phyloP scores from a whole-genome alignment of 2,888 invertebrate species.

The Syritta pipiens region DNA sequence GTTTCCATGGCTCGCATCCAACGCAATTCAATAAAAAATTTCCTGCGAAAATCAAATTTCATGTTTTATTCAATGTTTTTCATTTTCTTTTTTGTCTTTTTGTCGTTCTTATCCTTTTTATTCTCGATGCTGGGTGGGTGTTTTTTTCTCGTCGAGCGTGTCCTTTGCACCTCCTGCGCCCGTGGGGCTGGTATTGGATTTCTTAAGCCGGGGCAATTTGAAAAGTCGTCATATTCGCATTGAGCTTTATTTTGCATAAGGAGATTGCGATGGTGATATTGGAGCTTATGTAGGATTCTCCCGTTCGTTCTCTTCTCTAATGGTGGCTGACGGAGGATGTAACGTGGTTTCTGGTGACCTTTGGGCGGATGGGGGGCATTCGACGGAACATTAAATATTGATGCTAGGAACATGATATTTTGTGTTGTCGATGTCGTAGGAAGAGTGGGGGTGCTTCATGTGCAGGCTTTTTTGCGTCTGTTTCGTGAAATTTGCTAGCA shows the following conservation, averaged over 20 bases:
- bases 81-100: background rate
- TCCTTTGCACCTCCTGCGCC: background rate
- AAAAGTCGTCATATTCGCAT: constrained; percentile 36
- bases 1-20: constrained; percentile 12
- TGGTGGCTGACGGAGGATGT: too few relatives aligned
- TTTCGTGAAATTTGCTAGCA: too few relatives aligned
- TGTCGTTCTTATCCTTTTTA: background rate
- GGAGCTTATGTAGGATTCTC: constrained; percentile 26
- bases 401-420: too few relatives aligned
- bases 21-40: constrained; percentile 47
- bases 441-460: too few relatives aligned
- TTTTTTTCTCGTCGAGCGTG: background rate
- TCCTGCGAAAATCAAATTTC: constrained; percentile 46
- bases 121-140: background rate
- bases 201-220: constrained; percentile 15
- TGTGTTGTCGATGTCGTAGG: too few relatives aligned
- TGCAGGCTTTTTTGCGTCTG: too few relatives aligned
- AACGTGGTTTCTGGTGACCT: too few relatives aligned
- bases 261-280: constrained; percentile 38
- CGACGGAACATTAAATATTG: too few relatives aligned
- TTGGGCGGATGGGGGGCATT: too few relatives aligned
- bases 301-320: too few relatives aligned
- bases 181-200: constrained; percentile 12
- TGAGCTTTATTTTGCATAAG: constrained; percentile 40
- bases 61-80: constrained; percentile 44